Percentiles rank a stretch among this genome's conserved stretches.
phyloP scores from a whole-genome alignment of 2,888 invertebrate genomes.

The Scrobipalpa costella region DNA sequence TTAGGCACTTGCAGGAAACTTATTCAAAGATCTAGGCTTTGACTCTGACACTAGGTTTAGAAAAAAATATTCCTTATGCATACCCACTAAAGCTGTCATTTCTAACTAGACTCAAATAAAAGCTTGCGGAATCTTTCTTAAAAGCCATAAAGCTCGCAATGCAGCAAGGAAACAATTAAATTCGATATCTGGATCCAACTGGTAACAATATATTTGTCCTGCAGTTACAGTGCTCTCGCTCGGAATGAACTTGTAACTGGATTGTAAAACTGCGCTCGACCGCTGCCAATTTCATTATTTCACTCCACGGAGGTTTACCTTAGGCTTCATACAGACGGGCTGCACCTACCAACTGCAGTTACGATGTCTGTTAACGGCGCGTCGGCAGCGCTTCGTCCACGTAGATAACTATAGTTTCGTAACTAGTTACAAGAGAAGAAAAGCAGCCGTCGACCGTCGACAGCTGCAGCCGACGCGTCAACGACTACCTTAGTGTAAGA shows the following conservation, averaged over 20 bases:
- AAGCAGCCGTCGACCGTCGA: too few relatives aligned
- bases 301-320: conserved; percentile 29
- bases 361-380: not conserved
- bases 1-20: too few relatives aligned
- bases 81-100: not conserved
- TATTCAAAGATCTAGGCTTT: too few relatives aligned
- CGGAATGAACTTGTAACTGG: conserved; percentile 47
- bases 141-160: not conserved
- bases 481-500: too few relatives aligned
- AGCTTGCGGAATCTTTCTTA: not conserved
- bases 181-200: conserved; percentile 7
- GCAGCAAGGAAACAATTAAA: conserved; percentile 16
- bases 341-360: not conserved
- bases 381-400: not conserved
- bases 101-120: not conserved
- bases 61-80: too few relatives aligned
- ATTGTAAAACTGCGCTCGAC: conserved; percentile 43
- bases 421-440: too few relatives aligned
- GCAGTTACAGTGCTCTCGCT: conserved; percentile 12
- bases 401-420: too few relatives aligned
- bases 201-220: conserved; percentile 19
- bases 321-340: not conserved
- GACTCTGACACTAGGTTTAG: too few relatives aligned
- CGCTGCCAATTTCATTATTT: conserved; percentile 48
- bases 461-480: too few relatives aligned